phyloP scores from a whole-genome alignment of 92 coral and sea anemone species.

The Porites rus region DNA sequence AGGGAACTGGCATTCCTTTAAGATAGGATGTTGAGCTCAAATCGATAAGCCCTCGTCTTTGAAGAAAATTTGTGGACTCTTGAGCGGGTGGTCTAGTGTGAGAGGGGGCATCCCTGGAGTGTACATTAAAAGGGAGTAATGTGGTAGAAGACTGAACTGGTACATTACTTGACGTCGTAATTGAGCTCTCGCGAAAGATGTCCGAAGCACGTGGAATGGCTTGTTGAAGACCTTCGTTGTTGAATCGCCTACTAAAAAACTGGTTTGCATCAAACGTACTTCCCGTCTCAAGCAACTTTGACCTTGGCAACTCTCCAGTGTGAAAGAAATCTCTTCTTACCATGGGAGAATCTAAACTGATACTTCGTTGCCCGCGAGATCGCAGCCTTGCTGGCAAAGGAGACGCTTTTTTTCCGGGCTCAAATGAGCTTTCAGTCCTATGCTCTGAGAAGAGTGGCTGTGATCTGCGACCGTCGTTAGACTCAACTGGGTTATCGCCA shows the following conservation, averaged over 20 bases:
- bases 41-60: conserved; percentile 53
- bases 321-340: conserved; percentile 6
- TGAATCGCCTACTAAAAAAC: not conserved
- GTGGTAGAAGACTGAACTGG: not conserved
- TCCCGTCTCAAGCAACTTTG: conserved; percentile 1
- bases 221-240: not conserved
- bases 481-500: not conserved
- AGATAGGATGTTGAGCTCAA: conserved; percentile 46
- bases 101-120: not conserved
- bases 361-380: conserved; percentile 70
- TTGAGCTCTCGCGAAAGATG: not conserved
- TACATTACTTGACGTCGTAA: too few relatives aligned
- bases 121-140: not conserved
- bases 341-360: conserved; percentile 81
- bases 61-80: conserved; percentile 21
- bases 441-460: conserved; percentile 23
- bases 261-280: not conserved
- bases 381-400: conserved; percentile 51
- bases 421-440: not conserved
- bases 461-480: conserved; percentile 35
- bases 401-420: not conserved
- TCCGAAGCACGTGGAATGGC: not conserved
- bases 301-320: not conserved
- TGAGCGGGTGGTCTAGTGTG: not conserved
- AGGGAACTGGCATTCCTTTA: conserved; percentile 6